Conservation (phyloP, 2,888 invertebrate genomes). For the Balanococcus diminutus region DNA sequence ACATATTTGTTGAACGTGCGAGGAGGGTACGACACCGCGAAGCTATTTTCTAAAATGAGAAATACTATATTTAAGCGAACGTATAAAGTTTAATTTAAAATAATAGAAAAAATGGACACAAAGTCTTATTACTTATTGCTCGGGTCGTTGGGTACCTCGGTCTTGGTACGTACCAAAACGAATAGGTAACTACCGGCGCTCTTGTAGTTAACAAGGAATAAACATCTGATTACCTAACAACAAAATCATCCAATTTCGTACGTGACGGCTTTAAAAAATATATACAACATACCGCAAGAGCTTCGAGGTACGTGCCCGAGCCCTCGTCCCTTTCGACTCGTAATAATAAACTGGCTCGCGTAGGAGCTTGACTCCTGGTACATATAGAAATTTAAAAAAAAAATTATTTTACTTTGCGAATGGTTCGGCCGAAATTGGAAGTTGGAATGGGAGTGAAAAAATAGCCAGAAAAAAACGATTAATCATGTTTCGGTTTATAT, state of each 20-base stretch:
- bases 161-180: background rate
- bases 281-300: background rate
- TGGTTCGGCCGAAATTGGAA: conserved; percentile 4
- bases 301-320: background rate
- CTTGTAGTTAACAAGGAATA: conserved; percentile 35
- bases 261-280: conserved; percentile 48
- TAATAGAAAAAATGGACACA: conserved; percentile 37
- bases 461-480: background rate
- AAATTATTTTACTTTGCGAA: background rate
- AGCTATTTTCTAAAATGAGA: background rate
- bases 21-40: background rate
- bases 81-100: conserved; percentile 37
- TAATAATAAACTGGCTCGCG: background rate
- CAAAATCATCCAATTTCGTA: conserved; percentile 49
- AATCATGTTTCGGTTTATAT: conserved; percentile 31
- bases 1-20: conserved; percentile 11
- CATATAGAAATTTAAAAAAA: background rate
- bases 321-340: background rate
- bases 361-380: background rate
- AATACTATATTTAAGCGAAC: conserved; percentile 23
- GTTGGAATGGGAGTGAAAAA: background rate
- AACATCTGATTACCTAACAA: conserved; percentile 50
- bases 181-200: conserved; percentile 28
- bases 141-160: background rate
- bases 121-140: conserved; percentile 11